These are phyloP conservation scores for Galagoides demidoff DNA, from an alignment of 2,797 vertebrate species.

Conservation along the genomic window DNA sequence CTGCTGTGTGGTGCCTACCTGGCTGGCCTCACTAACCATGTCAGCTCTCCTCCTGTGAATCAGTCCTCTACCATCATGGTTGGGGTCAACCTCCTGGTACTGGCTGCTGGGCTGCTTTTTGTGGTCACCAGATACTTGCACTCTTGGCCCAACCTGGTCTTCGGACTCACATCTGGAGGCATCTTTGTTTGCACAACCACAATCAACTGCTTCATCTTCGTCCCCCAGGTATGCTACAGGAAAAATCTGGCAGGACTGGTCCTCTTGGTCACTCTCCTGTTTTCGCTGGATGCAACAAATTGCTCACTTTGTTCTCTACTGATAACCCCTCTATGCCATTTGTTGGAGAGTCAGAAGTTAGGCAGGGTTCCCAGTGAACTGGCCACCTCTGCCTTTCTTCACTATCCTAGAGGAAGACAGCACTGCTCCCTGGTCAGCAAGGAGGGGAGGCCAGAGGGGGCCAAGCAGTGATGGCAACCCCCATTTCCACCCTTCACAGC, in stretches of 20 bases:
- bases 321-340: background rate
- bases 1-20: conserved; percentile 95
- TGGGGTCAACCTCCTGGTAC: conserved; percentile 91
- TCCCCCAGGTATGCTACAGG: conserved; percentile 90
- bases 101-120: conserved; percentile 89
- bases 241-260: background rate
- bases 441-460: background rate
- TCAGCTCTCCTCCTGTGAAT: conserved; percentile 97
- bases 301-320: background rate
- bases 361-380: background rate
- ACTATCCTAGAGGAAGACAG: background rate
- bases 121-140: conserved; percentile 92
- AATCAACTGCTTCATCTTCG: conserved; percentile 96
- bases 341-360: background rate
- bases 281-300: background rate
- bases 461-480: background rate
- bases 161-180: conserved; percentile 93
- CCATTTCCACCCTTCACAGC: background rate
- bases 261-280: background rate
- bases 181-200: conserved; percentile 96
- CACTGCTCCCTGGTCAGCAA: background rate
- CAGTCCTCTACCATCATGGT: conserved; percentile 96
- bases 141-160: conserved; percentile 95
- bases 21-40: conserved; percentile 94
- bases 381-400: background rate